Evolutionary conservation across 2,888 invertebrate genomes (phyloP).

Genomic region (Hylaea fasciaria): DNA sequence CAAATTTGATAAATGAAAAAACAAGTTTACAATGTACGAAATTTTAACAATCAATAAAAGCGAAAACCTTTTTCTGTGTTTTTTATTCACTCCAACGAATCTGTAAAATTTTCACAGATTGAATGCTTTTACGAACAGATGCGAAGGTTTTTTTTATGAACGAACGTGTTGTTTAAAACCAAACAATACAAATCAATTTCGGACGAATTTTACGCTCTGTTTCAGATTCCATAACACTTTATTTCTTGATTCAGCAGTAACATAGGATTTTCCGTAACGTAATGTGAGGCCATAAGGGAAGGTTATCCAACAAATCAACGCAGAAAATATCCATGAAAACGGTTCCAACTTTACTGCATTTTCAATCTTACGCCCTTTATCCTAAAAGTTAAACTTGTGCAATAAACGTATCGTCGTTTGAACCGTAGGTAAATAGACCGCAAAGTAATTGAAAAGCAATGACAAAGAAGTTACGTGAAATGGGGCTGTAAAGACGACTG

Average conservation of each 20-base stretch:
- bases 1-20: neutral
- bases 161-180: slow-evolving; percentile 5
- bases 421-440: slow-evolving; percentile 3
- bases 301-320: slow-evolving; percentile 7
- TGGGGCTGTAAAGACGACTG: too few species aligned
- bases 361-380: slow-evolving; percentile 7
- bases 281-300: slow-evolving; percentile 14
- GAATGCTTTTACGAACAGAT: neutral
- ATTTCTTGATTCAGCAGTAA: slow-evolving; percentile 25
- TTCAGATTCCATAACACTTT: slow-evolving; percentile 21
- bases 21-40: neutral
- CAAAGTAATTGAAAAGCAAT: slow-evolving; percentile 17
- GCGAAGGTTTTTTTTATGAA: neutral
- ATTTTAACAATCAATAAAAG: neutral
- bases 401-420: slow-evolving; percentile 12
- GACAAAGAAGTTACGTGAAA: neutral
- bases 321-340: slow-evolving; percentile 16
- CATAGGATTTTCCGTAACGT: slow-evolving; percentile 16
- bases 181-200: slow-evolving; percentile 28
- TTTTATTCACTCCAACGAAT: slow-evolving; percentile 4
- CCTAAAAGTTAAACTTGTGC: slow-evolving; percentile 16
- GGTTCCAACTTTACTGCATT: slow-evolving; percentile 7
- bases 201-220: slow-evolving; percentile 23
- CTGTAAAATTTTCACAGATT: neutral
- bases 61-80: neutral